Percentiles rank a stretch among this genome's conserved stretches.
Conservation (phyloP, 2,797 vertebrate genomes). For the Rhabdomys pumilio region DNA sequence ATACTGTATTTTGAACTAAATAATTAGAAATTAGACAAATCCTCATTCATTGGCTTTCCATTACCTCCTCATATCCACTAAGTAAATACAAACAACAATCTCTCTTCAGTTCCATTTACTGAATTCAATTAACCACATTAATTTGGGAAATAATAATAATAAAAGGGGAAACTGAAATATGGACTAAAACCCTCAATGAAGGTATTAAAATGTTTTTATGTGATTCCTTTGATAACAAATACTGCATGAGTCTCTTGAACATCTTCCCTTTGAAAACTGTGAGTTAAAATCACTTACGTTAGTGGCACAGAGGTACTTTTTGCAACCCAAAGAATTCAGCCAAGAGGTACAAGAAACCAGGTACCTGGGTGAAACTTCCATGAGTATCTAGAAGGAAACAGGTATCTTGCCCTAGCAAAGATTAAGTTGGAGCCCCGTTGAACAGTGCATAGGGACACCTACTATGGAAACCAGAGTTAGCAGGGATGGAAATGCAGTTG, state of each 20-base stretch:
- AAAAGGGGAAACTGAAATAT: not conserved
- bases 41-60: slow-evolving; percentile 1
- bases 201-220: not conserved
- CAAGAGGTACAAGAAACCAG: not conserved
- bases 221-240: not conserved
- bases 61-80: not conserved
- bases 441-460: not conserved
- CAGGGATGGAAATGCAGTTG: not conserved
- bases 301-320: not conserved
- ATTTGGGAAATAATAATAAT: too few relatives aligned
- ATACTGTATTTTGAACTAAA: not conserved
- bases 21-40: slow-evolving; percentile 43
- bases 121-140: slow-evolving; percentile 37
- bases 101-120: not conserved
- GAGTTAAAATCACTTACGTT: slow-evolving; percentile 36
- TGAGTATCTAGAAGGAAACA: not conserved
- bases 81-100: not conserved
- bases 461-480: not conserved
- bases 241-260: not conserved
- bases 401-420: not conserved
- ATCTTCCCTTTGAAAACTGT: not conserved
- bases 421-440: not conserved
- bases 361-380: not conserved
- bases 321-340: not conserved
- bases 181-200: not conserved